A percentile compares a stretch with the other conserved stretches of the same genome.
Evolutionary conservation across 2,113 vertebrate genomes (phyloP).

Genomic region (Panthera tigris): DNA sequence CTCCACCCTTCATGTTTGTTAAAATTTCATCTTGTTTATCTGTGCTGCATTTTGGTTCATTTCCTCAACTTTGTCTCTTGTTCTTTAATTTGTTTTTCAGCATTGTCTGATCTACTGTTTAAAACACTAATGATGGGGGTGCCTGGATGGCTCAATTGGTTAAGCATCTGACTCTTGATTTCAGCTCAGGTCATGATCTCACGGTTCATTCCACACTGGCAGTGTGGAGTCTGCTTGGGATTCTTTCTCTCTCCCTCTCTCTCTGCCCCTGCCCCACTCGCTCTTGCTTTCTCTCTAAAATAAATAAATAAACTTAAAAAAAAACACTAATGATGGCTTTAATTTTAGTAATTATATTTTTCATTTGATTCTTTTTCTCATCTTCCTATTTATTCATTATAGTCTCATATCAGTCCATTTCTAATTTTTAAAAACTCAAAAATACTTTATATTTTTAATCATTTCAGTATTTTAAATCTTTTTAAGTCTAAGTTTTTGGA

Average conservation of each 20-base stretch:
- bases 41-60: not conserved
- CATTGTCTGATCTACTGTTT: not conserved
- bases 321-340: not conserved
- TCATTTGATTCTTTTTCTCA: not conserved
- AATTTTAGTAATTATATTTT: not conserved
- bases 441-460: not conserved
- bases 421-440: not conserved
- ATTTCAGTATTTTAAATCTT: not conserved
- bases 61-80: not conserved
- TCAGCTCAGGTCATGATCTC: too few species aligned
- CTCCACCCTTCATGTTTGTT: not conserved
- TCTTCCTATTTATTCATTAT: not conserved
- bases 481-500: not conserved
- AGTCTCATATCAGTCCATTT: not conserved
- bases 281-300: too few species aligned
- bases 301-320: too few species aligned
- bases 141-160: too few species aligned
- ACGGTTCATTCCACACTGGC: too few species aligned
- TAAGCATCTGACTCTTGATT: too few species aligned
- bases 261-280: too few species aligned
- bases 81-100: not conserved
- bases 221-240: too few species aligned
- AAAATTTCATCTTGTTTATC: conserved; percentile 8
- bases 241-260: too few species aligned
- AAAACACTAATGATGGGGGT: not conserved